These are phyloP conservation scores for Salvelinus fontinalis DNA, from an alignment of 2,113 vertebrate genomes.

Conservation along the genomic window DNA sequence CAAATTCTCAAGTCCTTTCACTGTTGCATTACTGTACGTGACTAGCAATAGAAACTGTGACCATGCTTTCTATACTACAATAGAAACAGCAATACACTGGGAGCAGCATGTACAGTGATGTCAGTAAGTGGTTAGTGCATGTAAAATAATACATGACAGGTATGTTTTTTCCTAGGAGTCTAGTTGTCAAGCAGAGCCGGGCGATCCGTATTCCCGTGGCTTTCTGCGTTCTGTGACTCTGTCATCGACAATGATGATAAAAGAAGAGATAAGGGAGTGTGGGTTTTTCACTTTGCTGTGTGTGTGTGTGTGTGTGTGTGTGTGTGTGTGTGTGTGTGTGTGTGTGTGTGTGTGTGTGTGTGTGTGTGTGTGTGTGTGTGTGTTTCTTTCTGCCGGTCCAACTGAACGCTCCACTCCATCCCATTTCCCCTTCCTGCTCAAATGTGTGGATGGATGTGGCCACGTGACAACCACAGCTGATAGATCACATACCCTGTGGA, in stretches of 20 bases:
- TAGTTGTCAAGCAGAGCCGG: neutral
- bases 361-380: neutral
- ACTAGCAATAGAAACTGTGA: too few species aligned
- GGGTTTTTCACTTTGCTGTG: neutral
- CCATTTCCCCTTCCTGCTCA: neutral
- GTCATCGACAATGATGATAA: neutral
- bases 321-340: too few species aligned
- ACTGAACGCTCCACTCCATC: neutral
- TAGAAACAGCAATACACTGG: too few species aligned
- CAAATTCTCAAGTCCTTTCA: too few species aligned
- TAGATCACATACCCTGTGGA: neutral
- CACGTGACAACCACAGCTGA: neutral
- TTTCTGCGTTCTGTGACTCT: neutral
- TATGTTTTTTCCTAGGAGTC: neutral
- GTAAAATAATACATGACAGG: too few species aligned
- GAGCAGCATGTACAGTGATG: too few species aligned
- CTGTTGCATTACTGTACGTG: too few species aligned
- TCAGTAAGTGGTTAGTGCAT: too few species aligned
- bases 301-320: neutral
- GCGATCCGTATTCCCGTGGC: neutral
- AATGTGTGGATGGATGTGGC: neutral
- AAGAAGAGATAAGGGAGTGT: neutral
- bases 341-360: too few species aligned
- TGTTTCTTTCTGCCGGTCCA: neutral
- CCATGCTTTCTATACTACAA: too few species aligned